Percentiles rank a stretch among this genome's conserved stretches.
These are phyloP conservation scores for Turdus rufiventris DNA, from an alignment of 2,113 vertebrate species.

Conservation along the genomic window DNA sequence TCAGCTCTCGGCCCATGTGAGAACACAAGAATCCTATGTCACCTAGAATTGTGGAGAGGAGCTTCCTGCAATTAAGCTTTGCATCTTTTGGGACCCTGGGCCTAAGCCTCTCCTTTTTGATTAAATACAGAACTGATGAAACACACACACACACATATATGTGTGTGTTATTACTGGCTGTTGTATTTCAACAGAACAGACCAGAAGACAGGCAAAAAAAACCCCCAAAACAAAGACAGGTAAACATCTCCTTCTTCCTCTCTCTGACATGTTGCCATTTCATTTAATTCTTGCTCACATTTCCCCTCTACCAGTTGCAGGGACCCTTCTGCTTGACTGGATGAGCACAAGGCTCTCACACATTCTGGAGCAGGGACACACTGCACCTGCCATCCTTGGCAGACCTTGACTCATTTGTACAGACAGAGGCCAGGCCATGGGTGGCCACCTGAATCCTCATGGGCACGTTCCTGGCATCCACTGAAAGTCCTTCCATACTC, in stretches of 20 bases:
- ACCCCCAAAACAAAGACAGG: background rate
- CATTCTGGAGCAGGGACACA: background rate
- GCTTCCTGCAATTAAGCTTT: background rate
- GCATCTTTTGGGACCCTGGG: background rate
- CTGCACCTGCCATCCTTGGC: too few relatives aligned
- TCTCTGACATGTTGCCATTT: background rate
- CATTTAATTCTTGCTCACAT: background rate
- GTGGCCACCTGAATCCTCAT: background rate
- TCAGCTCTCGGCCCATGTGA: background rate
- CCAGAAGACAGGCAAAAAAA: background rate
- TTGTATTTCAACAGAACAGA: background rate
- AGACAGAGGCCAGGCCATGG: background rate
- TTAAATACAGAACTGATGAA: background rate
- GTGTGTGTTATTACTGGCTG: background rate
- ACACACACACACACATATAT: background rate
- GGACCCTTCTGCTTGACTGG: background rate
- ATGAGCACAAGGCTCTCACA: background rate
- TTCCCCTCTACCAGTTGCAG: background rate
- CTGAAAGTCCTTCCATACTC: background rate
- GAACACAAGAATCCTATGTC: rapidly evolving
- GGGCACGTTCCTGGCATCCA: background rate
- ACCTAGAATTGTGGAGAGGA: background rate
- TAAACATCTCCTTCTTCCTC: background rate
- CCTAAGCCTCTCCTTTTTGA: background rate
- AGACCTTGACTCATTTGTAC: background rate